phyloP scores from a whole-genome alignment of 2,113 vertebrate species.

The Rana temporaria region DNA sequence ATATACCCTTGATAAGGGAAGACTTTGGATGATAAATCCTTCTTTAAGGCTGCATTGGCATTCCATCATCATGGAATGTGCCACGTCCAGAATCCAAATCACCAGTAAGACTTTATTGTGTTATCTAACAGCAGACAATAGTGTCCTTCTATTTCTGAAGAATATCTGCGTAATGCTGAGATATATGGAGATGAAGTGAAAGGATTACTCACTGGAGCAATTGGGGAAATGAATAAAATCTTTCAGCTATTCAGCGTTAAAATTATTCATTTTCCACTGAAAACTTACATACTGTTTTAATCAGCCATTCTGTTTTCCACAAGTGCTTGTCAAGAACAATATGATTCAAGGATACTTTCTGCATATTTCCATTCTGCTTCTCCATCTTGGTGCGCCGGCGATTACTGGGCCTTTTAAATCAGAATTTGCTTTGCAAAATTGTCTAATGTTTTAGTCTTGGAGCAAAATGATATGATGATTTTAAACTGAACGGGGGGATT shows the following conservation, averaged over 20 bases:
- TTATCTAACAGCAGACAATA: neutral
- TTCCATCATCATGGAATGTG: constrained; percentile 19
- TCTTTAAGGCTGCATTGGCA: neutral
- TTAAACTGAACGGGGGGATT: neutral
- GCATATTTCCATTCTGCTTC: constrained; percentile 10
- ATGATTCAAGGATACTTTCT: constrained; percentile 1
- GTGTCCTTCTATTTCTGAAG: neutral
- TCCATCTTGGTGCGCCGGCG: neutral
- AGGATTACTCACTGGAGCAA: neutral
- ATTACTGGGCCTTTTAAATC: neutral
- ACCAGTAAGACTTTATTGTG: neutral
- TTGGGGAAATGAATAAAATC: constrained; percentile 5
- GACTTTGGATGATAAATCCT: neutral
- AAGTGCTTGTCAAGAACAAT: constrained; percentile 28
- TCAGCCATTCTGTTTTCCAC: neutral
- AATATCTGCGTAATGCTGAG: neutral
- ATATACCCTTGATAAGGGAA: constrained; percentile 28
- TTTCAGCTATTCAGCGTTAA: constrained; percentile 13
- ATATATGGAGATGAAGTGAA: neutral
- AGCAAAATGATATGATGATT: neutral
- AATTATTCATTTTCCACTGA: constrained; percentile 1
- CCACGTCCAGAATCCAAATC: neutral
- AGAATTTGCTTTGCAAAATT: too few species aligned
- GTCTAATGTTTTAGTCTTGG: neutral
- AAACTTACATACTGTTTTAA: neutral